Conservation (phyloP, 2,888 invertebrate genomes). For the Drosophila tanythrix region DNA sequence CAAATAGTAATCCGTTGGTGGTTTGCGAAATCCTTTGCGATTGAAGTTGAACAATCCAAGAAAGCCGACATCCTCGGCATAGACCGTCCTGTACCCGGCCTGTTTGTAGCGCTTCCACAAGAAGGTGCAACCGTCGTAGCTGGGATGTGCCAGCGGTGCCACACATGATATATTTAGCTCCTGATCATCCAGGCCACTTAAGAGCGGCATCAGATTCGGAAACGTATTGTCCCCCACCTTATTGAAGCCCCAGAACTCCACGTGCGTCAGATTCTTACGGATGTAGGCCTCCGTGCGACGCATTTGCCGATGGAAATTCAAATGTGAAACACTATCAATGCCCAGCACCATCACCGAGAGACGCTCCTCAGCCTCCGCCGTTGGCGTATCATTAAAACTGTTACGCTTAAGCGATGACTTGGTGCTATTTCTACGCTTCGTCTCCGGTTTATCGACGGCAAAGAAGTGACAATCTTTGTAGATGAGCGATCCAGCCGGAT, state of each 20-base stretch:
- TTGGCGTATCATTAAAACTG: slow-evolving; percentile 28
- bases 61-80: slow-evolving; percentile 92
- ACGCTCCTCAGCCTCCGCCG: slow-evolving; percentile 21
- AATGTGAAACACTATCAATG: slow-evolving; percentile 93
- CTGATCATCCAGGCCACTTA: slow-evolving; percentile 89
- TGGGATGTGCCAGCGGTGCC: slow-evolving; percentile 85
- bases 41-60: slow-evolving; percentile 93
- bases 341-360: slow-evolving; percentile 92
- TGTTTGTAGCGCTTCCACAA: slow-evolving; percentile 93
- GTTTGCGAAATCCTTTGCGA: slow-evolving; percentile 90
- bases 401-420: slow-evolving; percentile 15
- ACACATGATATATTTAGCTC: slow-evolving; percentile 89
- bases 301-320: slow-evolving; percentile 94
- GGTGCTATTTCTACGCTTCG: neutral
- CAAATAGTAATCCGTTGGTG: slow-evolving; percentile 94
- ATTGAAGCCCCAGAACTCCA: slow-evolving; percentile 94
- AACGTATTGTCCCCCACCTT: slow-evolving; percentile 98
- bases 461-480: slow-evolving; percentile 89
- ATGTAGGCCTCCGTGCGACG: slow-evolving; percentile 88
- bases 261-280: slow-evolving; percentile 84
- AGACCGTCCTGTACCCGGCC: slow-evolving; percentile 91
- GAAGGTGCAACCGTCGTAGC: slow-evolving; percentile 92
- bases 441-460: slow-evolving; percentile 81
- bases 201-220: slow-evolving; percentile 93
- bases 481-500: slow-evolving; percentile 84